Conservation (phyloP, 2,797 vertebrate genomes). For the Meriones psammophilus region DNA sequence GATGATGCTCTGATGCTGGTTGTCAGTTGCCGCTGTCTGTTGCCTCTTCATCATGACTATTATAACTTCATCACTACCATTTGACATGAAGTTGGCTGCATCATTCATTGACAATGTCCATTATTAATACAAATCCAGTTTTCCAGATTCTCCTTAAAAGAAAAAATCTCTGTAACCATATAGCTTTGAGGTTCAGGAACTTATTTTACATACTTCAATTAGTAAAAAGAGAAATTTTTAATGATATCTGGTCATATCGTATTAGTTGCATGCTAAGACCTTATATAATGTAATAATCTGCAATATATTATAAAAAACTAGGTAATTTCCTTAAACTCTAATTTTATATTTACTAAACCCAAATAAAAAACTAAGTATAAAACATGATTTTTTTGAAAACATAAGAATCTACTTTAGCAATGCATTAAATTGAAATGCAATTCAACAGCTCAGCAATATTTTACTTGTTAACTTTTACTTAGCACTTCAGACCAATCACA, state of each 20-base stretch:
- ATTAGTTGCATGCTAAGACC: background rate
- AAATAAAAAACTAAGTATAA: slow-evolving; percentile 26
- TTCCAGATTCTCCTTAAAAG: background rate
- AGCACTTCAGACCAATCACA: background rate
- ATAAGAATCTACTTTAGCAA: background rate
- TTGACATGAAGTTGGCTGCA: background rate
- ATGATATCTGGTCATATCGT: background rate
- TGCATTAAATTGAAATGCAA: background rate
- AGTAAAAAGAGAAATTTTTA: background rate
- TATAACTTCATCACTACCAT: background rate
- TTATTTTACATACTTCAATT: background rate
- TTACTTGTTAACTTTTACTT: background rate
- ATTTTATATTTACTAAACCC: background rate
- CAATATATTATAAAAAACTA: background rate
- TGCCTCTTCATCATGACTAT: background rate
- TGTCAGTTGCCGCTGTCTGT: background rate
- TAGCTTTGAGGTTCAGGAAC: background rate
- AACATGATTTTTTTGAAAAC: slow-evolving; percentile 21
- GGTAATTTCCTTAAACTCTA: background rate
- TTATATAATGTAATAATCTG: slow-evolving; percentile 28
- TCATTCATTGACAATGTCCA: background rate
- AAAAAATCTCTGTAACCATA: background rate
- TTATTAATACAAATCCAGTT: background rate
- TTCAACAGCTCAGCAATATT: background rate
- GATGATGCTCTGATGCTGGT: background rate